Percentiles rank a stretch among this genome's conserved stretches.
phyloP scores from a whole-genome alignment of 2,888 invertebrate species.

The Pristionchus entomophagus region DNA sequence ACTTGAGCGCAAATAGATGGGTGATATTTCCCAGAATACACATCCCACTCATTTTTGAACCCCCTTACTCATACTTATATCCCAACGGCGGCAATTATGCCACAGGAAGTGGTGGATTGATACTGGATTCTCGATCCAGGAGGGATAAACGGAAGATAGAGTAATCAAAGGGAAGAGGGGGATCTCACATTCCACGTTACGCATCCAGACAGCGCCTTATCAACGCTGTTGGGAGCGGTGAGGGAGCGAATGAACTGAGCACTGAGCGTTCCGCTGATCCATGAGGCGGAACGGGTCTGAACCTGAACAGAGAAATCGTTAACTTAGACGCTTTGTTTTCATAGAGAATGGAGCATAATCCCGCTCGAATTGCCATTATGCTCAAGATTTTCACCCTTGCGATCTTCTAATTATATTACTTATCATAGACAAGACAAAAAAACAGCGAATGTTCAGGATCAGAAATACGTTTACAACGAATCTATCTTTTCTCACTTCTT shows the following conservation, averaged over 20 bases:
- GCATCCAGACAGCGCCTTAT: slow-evolving; percentile 18
- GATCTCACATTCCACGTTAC: slow-evolving; percentile 45
- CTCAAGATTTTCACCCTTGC: no score
- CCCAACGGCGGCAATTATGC: no score
- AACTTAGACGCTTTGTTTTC: neutral
- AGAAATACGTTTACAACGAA: no score
- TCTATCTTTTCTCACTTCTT: neutral
- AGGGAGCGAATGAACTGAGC: slow-evolving; percentile 38
- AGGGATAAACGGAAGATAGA: neutral
- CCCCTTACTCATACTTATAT: neutral
- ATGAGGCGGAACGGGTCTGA: neutral
- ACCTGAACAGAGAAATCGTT: neutral
- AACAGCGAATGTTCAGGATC: no score
- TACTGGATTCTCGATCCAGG: neutral
- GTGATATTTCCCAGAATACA: slow-evolving; percentile 15
- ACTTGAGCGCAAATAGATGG: slow-evolving; percentile 28
- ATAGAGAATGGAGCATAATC: no score
- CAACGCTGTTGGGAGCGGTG: neutral
- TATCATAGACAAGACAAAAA: no score
- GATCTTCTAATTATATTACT: no score
- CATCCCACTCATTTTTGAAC: slow-evolving; percentile 31
- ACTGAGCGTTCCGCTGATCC: neutral
- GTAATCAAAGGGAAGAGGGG: slow-evolving; percentile 29
- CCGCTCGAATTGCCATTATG: no score
- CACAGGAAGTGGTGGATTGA: slow-evolving; percentile 27